Conservation (phyloP, 2,113 vertebrate genomes). For the Machaerirhynchus nigripectus region DNA sequence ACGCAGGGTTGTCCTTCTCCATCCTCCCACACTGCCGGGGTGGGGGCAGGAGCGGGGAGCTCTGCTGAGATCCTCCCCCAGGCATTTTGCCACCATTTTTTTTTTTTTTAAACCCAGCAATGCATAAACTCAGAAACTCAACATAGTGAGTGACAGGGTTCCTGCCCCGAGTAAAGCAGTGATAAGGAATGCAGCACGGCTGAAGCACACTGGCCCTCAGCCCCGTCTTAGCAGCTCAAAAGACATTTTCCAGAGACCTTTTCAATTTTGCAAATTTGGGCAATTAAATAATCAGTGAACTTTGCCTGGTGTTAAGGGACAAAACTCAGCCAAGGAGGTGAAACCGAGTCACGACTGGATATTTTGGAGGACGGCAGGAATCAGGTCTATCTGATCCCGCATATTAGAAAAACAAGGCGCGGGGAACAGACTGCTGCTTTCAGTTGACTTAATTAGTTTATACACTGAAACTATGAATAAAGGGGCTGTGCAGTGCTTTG, state of each 20-base stretch:
- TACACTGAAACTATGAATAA: constrained; percentile 54
- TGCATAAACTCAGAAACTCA: not conserved
- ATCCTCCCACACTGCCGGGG: not conserved
- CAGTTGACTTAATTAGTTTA: constrained; percentile 52
- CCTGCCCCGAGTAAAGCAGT: not conserved
- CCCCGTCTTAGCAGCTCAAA: not conserved
- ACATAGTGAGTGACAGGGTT: not conserved
- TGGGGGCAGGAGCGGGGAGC: not conserved
- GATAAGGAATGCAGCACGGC: not conserved
- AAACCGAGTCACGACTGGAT: not conserved
- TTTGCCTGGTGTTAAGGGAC: not conserved
- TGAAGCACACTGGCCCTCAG: not conserved
- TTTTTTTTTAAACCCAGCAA: not conserved
- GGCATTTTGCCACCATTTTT: not conserved
- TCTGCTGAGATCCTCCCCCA: not conserved
- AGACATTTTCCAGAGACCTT: constrained; percentile 1
- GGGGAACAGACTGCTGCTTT: constrained; percentile 27
- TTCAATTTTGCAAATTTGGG: not conserved
- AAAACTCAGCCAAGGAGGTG: not conserved
- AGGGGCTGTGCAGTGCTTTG: constrained; percentile 41
- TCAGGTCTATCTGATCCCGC: not conserved
- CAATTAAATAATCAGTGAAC: not conserved
- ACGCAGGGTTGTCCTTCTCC: fast-evolving
- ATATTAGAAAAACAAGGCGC: not conserved
- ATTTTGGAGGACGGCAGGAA: not conserved